phyloP scores from a whole-genome alignment of 1,140 invertebrate species.

The Lordiphosa mommai region DNA sequence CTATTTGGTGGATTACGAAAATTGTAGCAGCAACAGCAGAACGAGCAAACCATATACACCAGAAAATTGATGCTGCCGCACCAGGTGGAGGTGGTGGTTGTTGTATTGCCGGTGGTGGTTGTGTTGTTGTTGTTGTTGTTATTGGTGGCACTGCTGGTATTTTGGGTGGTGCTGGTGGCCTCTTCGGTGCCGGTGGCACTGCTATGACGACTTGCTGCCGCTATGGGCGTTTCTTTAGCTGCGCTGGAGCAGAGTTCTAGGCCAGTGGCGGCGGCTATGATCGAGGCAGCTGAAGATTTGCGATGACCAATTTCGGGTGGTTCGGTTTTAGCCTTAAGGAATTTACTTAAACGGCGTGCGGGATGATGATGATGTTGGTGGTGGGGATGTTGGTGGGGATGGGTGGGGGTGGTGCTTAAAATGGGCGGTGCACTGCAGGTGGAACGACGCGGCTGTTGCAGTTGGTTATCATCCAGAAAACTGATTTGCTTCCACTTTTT shows the following conservation, averaged over 20 bases:
- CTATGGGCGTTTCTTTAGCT: slow-evolving; percentile 8
- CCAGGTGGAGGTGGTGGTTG: slow-evolving; percentile 63
- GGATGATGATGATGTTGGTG: slow-evolving; percentile 10
- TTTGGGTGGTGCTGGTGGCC: background rate
- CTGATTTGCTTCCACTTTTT: slow-evolving; percentile 72
- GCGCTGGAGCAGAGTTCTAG: slow-evolving; percentile 24
- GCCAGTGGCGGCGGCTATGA: slow-evolving; percentile 58
- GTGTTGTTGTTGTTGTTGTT: slow-evolving; percentile 6
- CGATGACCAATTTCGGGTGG: slow-evolving; percentile 25
- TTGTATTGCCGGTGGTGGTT: slow-evolving; percentile 16
- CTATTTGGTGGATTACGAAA: slow-evolving; percentile 73
- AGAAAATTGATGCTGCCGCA: slow-evolving; percentile 75
- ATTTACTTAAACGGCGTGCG: slow-evolving; percentile 48
- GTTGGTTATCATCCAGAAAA: slow-evolving; percentile 52
- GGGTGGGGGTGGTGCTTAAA: slow-evolving; percentile 17
- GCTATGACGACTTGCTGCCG: slow-evolving; percentile 25
- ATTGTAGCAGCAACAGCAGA: slow-evolving; percentile 78
- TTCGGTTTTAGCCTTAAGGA: slow-evolving; percentile 17
- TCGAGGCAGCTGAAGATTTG: slow-evolving; percentile 66
- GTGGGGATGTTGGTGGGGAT: background rate
- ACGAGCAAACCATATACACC: slow-evolving; percentile 79
- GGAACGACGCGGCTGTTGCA: slow-evolving; percentile 26
- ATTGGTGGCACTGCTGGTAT: background rate
- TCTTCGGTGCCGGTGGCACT: slow-evolving; percentile 16
- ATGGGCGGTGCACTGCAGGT: slow-evolving; percentile 62